These are phyloP conservation scores for Parus major DNA, from an alignment of 2,113 vertebrate genomes.

Conservation along the genomic window DNA sequence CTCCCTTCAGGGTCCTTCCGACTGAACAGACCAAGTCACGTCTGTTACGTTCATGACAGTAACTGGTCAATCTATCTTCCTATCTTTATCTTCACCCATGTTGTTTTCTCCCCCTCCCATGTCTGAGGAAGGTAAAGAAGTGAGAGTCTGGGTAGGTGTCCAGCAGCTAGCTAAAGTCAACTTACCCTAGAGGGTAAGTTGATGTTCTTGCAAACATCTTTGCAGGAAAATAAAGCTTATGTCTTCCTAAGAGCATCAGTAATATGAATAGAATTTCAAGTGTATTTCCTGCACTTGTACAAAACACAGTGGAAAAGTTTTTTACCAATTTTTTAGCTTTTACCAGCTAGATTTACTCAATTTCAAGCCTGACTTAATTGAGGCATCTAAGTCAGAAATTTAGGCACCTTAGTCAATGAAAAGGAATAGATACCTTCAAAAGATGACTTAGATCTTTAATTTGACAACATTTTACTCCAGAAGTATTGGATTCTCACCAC, in stretches of 20 bases:
- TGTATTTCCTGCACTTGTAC: background rate
- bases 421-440: background rate
- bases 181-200: background rate
- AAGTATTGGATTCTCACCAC: background rate
- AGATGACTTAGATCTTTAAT: background rate
- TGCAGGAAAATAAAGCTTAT: background rate
- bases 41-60: background rate
- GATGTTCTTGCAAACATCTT: background rate
- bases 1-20: background rate
- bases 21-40: background rate
- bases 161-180: background rate
- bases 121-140: background rate
- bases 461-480: background rate
- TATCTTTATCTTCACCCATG: background rate
- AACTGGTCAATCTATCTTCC: background rate
- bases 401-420: background rate
- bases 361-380: background rate
- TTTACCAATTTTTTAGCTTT: background rate
- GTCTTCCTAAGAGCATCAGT: background rate
- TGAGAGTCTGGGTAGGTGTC: background rate
- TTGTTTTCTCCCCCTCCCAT: background rate
- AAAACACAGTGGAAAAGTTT: background rate
- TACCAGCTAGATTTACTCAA: background rate
- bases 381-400: background rate
- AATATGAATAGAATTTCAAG: background rate